phyloP scores from a whole-genome alignment of 2,797 vertebrate species.

The Pseudotriccus pelzelni region DNA sequence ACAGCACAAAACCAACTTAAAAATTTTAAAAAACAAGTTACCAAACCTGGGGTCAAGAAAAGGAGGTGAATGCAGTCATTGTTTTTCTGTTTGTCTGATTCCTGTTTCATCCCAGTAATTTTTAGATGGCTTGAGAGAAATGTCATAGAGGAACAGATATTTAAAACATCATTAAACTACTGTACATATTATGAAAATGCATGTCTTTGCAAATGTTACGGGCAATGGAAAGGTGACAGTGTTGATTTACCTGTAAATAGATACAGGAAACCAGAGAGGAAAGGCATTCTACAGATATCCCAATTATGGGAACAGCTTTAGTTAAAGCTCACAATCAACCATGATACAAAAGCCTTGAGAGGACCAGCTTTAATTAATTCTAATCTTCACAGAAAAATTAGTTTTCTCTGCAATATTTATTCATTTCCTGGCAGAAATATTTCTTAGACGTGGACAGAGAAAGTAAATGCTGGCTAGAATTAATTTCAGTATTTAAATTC shows the following conservation, averaged over 20 bases:
- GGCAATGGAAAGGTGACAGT: conserved; percentile 30
- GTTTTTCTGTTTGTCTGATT: background rate
- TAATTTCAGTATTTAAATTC: background rate
- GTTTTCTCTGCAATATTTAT: background rate
- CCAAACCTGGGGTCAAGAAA: background rate
- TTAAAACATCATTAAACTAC: background rate
- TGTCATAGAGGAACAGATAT: background rate
- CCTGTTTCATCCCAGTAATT: background rate
- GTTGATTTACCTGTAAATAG: conserved; percentile 57
- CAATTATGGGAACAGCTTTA: conserved; percentile 26
- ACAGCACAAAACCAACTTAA: background rate
- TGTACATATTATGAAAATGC: background rate
- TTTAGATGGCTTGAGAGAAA: background rate
- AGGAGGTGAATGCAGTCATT: background rate
- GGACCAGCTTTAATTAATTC: background rate
- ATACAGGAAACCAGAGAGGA: conserved; percentile 49
- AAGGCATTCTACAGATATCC: background rate
- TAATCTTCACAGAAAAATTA: background rate
- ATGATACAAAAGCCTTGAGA: background rate
- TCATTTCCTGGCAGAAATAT: background rate
- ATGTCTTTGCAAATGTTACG: background rate
- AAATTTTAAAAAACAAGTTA: background rate
- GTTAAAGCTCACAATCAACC: conserved; percentile 20
- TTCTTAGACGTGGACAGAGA: background rate
- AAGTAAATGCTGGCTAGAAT: background rate